These are phyloP conservation scores for Picus viridis DNA, from an alignment of 2,797 vertebrate species.

Conservation along the genomic window DNA sequence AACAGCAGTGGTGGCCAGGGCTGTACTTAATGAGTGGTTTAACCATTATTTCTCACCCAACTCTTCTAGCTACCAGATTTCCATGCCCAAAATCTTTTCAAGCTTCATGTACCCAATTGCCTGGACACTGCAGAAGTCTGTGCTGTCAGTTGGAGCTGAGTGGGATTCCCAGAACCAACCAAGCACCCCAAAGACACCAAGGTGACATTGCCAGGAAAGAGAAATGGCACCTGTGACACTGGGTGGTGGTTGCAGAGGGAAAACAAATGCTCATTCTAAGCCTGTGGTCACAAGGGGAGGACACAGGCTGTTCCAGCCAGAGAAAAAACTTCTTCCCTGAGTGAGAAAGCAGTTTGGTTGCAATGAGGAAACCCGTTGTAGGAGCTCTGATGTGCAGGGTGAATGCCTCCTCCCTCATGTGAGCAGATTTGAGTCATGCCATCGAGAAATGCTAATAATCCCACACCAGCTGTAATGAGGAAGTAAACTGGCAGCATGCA, in stretches of 20 bases:
- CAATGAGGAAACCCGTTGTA: not conserved
- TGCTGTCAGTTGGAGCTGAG: not conserved
- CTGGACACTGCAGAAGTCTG: not conserved
- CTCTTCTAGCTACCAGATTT: not conserved
- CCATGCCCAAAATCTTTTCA: not conserved
- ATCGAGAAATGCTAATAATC: not conserved
- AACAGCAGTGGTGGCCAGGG: not conserved
- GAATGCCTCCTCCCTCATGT: fast-evolving
- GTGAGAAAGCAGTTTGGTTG: not conserved
- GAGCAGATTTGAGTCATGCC: not conserved
- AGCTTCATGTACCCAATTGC: not conserved
- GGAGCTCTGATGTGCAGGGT: not conserved
- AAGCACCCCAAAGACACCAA: too few relatives aligned
- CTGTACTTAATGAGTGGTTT: not conserved
- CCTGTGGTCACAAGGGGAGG: too few relatives aligned
- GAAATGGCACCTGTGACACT: too few relatives aligned
- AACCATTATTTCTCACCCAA: not conserved
- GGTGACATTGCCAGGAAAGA: too few relatives aligned
- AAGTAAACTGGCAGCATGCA: not conserved
- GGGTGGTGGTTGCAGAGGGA: too few relatives aligned
- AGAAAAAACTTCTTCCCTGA: not conserved
- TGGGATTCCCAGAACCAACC: not conserved
- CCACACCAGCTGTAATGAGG: not conserved
- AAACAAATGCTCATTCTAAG: too few relatives aligned
- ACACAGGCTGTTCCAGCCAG: not conserved